Conservation (phyloP, 1,140 invertebrate species). For the Bombus impatiens region DNA sequence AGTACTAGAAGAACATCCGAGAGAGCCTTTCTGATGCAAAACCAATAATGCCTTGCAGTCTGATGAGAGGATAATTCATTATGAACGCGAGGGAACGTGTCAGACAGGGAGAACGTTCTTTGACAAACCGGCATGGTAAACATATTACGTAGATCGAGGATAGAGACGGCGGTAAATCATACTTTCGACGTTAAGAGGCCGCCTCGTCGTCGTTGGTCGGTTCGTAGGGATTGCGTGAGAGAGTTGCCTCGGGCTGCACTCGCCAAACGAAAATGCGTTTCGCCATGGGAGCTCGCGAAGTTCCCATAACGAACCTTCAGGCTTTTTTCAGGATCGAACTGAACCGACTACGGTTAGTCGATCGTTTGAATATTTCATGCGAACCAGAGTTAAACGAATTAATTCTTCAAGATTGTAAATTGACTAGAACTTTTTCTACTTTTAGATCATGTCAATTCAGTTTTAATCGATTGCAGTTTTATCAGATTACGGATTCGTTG, state of each 20-base stretch:
- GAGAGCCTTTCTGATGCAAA: not conserved
- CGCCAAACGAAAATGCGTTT: constrained; percentile 46
- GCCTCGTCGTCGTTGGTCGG: not conserved
- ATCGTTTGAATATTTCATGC: not conserved
- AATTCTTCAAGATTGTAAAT: not conserved
- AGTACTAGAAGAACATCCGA: not conserved
- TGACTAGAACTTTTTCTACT: not conserved
- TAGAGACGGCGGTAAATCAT: constrained; percentile 52
- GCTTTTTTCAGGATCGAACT: not conserved
- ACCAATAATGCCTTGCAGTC: constrained; percentile 10
- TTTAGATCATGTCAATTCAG: not conserved
- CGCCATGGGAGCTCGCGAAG: constrained; percentile 47
- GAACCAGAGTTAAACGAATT: not conserved
- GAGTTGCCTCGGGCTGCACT: constrained; percentile 28
- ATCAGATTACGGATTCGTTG: too few species aligned
- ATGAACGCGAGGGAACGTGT: constrained; percentile 2
- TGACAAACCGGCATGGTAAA: constrained; percentile 42
- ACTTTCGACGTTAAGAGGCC: constrained; percentile 50
- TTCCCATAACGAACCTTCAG: constrained; percentile 43
- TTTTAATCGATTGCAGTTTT: too few species aligned
- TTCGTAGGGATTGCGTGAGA: constrained; percentile 40
- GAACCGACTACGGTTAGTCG: not conserved
- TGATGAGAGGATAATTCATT: constrained; percentile 31
- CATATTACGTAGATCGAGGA: constrained; percentile 32
- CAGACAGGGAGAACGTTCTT: not conserved